Evolutionary conservation across 2,888 invertebrate species (phyloP), one percentile per base, ranked within the genome.

Genomic region (Eudemis profundana): DNA sequence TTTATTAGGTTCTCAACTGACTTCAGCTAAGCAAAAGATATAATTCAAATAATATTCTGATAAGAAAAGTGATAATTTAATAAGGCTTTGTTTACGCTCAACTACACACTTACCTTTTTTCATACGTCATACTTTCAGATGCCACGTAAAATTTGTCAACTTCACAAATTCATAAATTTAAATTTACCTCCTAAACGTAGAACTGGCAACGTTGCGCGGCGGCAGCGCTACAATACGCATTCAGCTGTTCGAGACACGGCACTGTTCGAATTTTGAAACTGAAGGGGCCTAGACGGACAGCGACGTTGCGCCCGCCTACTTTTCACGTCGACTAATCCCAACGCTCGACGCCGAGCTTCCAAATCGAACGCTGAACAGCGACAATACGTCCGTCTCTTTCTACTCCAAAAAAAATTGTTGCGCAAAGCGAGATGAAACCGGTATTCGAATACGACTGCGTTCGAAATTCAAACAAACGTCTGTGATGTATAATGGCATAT

Each of bases 191-290:
- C 81, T 83, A 82, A 78, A 78, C 78, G 78, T 77, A 79, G 77
- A 83, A 78, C 83, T 83, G 89, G 87, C 85, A 85, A 84, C 86
- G 87, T 82, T 84, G 86, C 87, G 78, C 74, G 70, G 67, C 73
- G 78, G 85, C 85, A n/a, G n/a, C n/a, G n/a, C n/a, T 82, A 84
- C 85, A 86, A 86, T 82, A 84, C 87, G 88, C 86, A 89, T 90
- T 88, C 88, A 89, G 89, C 91, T 90, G 90, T 89, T 89, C 81
- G 85, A 80, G 83, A 81, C 87, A 80, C 87, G 85, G 84, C 77
- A 89, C 90, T 90, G 89, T 79, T 81, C 76, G 74, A 78, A 75
- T 70, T 65, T 75, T 79, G 80, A 81, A 59, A 10, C 81, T 69
- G 85, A 85, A 84, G 82, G 82, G 85, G 83, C 81, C 83, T 80